These are phyloP conservation scores for Drosophila miranda DNA, from an alignment of 1,140 invertebrate species.

Conservation along the genomic window DNA sequence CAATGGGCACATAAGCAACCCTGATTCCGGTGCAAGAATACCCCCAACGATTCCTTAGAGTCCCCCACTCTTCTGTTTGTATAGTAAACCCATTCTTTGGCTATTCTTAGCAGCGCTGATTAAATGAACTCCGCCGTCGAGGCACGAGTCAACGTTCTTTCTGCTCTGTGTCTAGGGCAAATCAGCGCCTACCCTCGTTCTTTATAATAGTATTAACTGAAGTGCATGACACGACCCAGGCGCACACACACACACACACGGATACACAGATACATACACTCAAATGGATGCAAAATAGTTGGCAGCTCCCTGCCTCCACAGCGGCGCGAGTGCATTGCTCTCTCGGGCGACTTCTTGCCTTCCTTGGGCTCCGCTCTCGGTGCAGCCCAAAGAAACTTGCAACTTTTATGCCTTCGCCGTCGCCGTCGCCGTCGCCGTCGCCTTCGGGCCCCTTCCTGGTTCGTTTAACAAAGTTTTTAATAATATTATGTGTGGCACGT, in stretches of 20 bases:
- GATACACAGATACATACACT: constrained; percentile 30
- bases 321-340: constrained; percentile 50
- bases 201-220: constrained; percentile 45
- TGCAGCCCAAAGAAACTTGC: constrained; percentile 66
- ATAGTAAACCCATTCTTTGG: too few species aligned
- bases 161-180: constrained; percentile 22
- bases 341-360: not conserved
- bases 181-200: constrained; percentile 40
- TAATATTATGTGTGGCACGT: constrained; percentile 76
- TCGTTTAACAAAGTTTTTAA: constrained; percentile 55
- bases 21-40: too few species aligned
- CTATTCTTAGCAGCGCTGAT: too few species aligned
- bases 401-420: constrained; percentile 68
- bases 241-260: not conserved
- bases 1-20: too few species aligned
- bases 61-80: too few species aligned
- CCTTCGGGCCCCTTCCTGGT: constrained; percentile 10
- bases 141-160: constrained; percentile 34
- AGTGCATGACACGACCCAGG: constrained; percentile 22
- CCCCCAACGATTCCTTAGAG: too few species aligned
- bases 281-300: constrained; percentile 74
- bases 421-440: constrained; percentile 47
- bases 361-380: too few species aligned
- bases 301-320: constrained; percentile 59
- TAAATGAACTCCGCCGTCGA: not conserved